phyloP scores from a whole-genome alignment of 2,113 vertebrate species.

The Tauraco erythrolophus region DNA sequence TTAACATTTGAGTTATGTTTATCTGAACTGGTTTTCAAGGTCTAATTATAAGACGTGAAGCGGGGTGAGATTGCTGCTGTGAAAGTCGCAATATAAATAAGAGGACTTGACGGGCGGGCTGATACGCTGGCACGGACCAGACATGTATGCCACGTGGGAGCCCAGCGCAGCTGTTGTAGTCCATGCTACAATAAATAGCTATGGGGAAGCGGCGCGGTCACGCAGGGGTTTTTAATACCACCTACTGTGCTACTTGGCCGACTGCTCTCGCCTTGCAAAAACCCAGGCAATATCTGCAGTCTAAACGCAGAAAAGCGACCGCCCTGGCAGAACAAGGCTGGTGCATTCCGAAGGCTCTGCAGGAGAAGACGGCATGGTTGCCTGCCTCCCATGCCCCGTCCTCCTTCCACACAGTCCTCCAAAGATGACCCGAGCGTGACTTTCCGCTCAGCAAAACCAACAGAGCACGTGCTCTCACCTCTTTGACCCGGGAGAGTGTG shows the following conservation, averaged over 20 bases:
- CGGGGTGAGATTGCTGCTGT: constrained; percentile 43
- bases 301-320: background rate
- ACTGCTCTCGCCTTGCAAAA: background rate
- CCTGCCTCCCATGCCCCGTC: background rate
- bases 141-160: constrained; percentile 20
- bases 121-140: constrained; percentile 33
- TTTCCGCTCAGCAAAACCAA: background rate
- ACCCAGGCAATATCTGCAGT: rapidly evolving
- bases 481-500: background rate
- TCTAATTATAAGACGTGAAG: constrained; percentile 71
- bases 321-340: background rate
- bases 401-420: background rate
- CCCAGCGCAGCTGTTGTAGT: constrained; percentile 48
- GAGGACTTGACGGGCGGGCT: background rate
- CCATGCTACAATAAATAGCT: constrained; percentile 56
- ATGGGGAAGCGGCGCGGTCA: background rate
- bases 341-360: background rate
- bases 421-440: rapidly evolving
- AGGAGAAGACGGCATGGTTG: background rate
- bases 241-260: constrained; percentile 1
- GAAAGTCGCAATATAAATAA: constrained; percentile 52
- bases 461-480: rapidly evolving
- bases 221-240: background rate
- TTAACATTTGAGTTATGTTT: constrained; percentile 61
- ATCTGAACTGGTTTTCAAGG: constrained; percentile 46